phyloP scores from a whole-genome alignment of 1,140 invertebrate genomes.

The Zaprionus gabonicus region DNA sequence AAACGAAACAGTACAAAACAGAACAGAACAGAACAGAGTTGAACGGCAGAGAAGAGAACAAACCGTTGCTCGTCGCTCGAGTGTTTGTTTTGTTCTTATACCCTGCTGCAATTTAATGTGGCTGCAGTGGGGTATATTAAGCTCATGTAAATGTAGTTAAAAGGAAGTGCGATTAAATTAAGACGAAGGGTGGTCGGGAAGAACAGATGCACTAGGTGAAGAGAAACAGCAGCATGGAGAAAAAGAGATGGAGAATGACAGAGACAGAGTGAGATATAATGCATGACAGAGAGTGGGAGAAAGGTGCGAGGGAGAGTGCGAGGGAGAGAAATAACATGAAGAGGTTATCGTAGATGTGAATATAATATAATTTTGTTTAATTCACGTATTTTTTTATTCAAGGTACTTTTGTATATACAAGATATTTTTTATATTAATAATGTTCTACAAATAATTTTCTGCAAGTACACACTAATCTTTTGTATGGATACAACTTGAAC shows the following conservation, averaged over 20 bases:
- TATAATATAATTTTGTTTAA: no score
- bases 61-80: conserved; percentile 30
- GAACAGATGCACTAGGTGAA: no score
- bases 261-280: neutral
- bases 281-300: neutral
- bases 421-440: neutral
- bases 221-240: no score
- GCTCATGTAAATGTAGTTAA: neutral
- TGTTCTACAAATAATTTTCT: no score
- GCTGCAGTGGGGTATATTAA: neutral
- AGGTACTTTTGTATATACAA: neutral
- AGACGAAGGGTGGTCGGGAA: neutral
- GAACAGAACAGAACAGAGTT: conserved; percentile 36
- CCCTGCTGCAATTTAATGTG: neutral
- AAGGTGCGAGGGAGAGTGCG: no score
- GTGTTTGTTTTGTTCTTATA: conserved; percentile 57
- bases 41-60: neutral
- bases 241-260: no score
- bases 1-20: conserved; percentile 42
- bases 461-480: no score
- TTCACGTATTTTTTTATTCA: neutral
- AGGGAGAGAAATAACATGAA: neutral
- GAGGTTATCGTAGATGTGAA: no score
- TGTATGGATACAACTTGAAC: no score
- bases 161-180: fast-evolving